These are phyloP conservation scores for Bothrops jararaca DNA, from an alignment of 2,113 vertebrate genomes.

Conservation along the genomic window DNA sequence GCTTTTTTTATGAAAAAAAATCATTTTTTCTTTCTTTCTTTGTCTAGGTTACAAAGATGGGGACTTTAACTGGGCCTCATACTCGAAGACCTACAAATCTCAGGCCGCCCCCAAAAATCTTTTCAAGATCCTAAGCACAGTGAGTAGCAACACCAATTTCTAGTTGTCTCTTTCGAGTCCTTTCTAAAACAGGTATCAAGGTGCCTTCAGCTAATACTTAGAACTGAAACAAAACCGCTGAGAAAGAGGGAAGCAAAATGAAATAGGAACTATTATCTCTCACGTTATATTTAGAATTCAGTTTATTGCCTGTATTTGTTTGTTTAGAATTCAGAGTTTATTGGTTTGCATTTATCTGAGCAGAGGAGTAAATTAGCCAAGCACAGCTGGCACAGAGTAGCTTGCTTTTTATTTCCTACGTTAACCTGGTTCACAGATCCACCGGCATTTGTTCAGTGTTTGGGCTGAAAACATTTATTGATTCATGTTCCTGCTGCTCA, in stretches of 20 bases:
- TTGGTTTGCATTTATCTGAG: background rate
- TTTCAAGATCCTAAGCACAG: conserved; percentile 84
- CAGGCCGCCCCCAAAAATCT: conserved; percentile 86
- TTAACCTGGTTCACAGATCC: background rate
- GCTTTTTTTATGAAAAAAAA: conserved; percentile 35
- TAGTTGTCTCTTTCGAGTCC: conserved; percentile 15
- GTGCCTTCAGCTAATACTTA: background rate
- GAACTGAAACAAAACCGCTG: background rate
- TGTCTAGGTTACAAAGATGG: conserved; percentile 83
- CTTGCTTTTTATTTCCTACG: background rate
- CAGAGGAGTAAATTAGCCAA: background rate
- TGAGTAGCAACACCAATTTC: conserved; percentile 59
- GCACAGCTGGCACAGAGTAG: background rate
- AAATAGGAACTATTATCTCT: conserved; percentile 30
- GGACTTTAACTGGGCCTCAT: conserved; percentile 88
- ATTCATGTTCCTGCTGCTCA: conserved; percentile 31
- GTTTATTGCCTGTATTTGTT: background rate
- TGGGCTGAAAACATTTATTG: conserved; percentile 42
- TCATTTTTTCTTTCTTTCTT: background rate
- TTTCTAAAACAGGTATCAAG: conserved; percentile 10
- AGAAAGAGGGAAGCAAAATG: conserved; percentile 20
- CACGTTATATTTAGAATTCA: background rate
- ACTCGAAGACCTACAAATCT: conserved; percentile 86
- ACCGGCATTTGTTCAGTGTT: background rate
- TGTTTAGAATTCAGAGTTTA: background rate